Percentiles rank a stretch among this genome's conserved stretches.
Evolutionary conservation across 2,113 vertebrate species (phyloP).

Genomic region (Gobio gobio): DNA sequence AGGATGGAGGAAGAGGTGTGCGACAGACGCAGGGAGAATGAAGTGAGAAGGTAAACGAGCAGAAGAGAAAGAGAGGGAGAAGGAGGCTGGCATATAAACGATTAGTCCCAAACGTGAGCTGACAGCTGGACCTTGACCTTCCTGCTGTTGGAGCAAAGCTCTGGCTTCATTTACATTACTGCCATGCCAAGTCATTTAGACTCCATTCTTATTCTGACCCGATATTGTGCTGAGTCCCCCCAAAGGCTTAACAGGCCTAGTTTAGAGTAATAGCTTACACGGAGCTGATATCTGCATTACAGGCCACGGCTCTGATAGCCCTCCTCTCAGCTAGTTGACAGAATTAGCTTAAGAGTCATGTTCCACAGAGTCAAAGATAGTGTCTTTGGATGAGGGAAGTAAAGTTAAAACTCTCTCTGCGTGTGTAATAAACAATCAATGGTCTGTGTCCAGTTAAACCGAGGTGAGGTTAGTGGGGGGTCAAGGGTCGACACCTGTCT

Average conservation of each 20-base stretch:
- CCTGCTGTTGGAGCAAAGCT: slow-evolving; percentile 69
- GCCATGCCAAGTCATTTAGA: slow-evolving; percentile 80
- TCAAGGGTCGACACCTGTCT: slow-evolving; percentile 68
- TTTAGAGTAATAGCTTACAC: slow-evolving; percentile 72
- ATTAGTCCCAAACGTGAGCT: slow-evolving; percentile 71
- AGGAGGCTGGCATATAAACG: slow-evolving; percentile 71
- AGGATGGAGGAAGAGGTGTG: slow-evolving; percentile 64
- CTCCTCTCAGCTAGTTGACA: slow-evolving; percentile 61
- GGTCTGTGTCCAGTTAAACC: slow-evolving; percentile 67
- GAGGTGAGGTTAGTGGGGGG: slow-evolving; percentile 61
- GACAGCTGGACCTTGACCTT: slow-evolving; percentile 77
- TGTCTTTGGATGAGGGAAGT: slow-evolving; percentile 69
- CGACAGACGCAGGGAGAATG: slow-evolving; percentile 71
- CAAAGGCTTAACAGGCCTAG: slow-evolving; percentile 70
- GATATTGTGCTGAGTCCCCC: slow-evolving; percentile 55
- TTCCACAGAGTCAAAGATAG: slow-evolving; percentile 74
- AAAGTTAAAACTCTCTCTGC: slow-evolving; percentile 17
- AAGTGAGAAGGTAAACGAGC: slow-evolving; percentile 49
- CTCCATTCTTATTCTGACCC: slow-evolving; percentile 74
- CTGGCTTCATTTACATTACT: slow-evolving; percentile 76
- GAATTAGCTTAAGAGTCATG: slow-evolving; percentile 71
- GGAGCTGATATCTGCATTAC: slow-evolving; percentile 72
- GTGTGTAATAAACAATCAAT: slow-evolving; percentile 44
- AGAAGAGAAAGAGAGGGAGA: slow-evolving; percentile 25
- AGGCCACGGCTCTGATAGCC: slow-evolving; percentile 71